Evolutionary conservation across 2,888 invertebrate genomes (phyloP), one percentile per base, ranked within the genome.

Genomic region (Beris morrisii): DNA sequence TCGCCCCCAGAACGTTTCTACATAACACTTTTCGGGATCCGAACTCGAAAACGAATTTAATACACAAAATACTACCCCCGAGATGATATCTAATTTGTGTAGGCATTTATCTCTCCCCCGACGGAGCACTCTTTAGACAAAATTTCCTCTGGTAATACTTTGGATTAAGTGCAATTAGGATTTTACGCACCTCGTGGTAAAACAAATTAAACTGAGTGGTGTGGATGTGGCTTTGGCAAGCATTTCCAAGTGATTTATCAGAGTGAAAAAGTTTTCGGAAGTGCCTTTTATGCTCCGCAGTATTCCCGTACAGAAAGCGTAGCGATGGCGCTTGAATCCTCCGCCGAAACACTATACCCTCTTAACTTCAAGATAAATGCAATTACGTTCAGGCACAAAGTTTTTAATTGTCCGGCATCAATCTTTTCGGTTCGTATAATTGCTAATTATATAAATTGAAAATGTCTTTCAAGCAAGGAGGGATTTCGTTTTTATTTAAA

Each of bases 91-190:
- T 38, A 38, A 38, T 38, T 38, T 38, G 38, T 38, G 38, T 38
- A 38, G 38, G 38, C 38, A 38, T 38, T 38, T 38, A 38, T 38
- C 38, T 38, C 9, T 38, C 38, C 38, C 7, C 9, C 38, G 38
- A 7, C 38, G 38, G 22, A 9, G 38, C 38, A 38, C 38, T 38
- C 38, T 9, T 38, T 38, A 38, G 38, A 38, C 38, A 9, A 38
- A 9, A 3, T 38, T 38, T 38, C 9, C 38, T 38, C 9, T 38
- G 38, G 48, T 66, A 65, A 65, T 65, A 57, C 65, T 57, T 46
- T 52, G 65, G 65, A 66, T 66, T 66, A 66, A 58, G 65, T 58
- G 53, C 65, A 66, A 66, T 66, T 66, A 66, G 65, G 50, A 53
- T 66, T 66, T 66, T 32, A 66, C 57, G 65, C 65, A 58, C 65